Base-by-base conservation (phyloP, 2,888 invertebrate species). In the Eilema griseolum region DNA sequence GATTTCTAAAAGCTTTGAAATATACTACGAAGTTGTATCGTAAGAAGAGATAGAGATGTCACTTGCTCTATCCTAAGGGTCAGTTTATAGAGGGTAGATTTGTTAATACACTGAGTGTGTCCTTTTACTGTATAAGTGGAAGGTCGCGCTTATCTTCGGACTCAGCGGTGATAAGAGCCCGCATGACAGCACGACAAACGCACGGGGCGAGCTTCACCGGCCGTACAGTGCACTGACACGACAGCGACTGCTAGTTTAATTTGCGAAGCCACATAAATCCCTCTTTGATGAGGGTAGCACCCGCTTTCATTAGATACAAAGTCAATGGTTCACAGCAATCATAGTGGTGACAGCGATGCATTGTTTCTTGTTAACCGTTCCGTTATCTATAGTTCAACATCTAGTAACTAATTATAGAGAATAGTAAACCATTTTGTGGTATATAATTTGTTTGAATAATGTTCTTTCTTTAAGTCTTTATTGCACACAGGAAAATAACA, bases 241-340 rank as follows among this genome's bases (percentile, higher is more conserved):
- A 79, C 78, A 79, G 79, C 68, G 74, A 85, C 78, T 84, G 83
- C 80, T 87, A 87, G 87, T 90, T 89, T 86, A 86, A 87, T 89
- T 89, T 82, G 72, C 81, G 85, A 86, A 88, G 84, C 85, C 87
- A 88, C 86, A 87, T 89, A 88, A 88, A 88, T 86, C 86, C 84
- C 78, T 73, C 75, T 86, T 87, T 89, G 88, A 91, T 89, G 86
- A 88, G 89, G 90, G 89, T 86, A 80, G 80, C 78, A 82, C 77
- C 80, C 76, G 79, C 79, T 86, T 83, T 86, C 85, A 88, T 87
- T 88, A 89, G 84, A 88, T 86, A 86, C 78, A 79, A 83, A 85
- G 85, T 82, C 81, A 78, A 72, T 82, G 80, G 74, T 82, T 67
- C 61, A 65, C 63, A 75, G 73, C 78, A 78, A 77, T 77, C 74